Evolutionary conservation across 30 jellyfish, hydroid and myxozoan species (phyloP).

Genomic region (Chrysaora quinquecirrha): DNA sequence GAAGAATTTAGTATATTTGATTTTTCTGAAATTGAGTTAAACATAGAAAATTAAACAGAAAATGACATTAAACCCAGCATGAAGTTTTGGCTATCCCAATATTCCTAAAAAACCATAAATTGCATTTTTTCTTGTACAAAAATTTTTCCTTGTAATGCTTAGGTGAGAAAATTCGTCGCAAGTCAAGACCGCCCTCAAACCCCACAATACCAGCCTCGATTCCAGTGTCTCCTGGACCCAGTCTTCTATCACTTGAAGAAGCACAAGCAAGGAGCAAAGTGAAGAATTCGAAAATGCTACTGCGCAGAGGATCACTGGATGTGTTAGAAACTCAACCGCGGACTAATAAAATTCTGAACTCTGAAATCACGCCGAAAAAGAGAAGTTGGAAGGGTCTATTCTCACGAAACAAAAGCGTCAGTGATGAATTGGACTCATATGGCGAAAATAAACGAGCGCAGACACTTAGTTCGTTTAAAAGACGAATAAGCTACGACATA

Average conservation of each 20-base stretch:
- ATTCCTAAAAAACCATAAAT: too few relatives aligned
- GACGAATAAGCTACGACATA: conserved; percentile 54
- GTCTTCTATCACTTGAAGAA: conserved; percentile 91
- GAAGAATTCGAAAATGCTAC: conserved; percentile 36
- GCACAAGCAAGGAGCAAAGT: conserved; percentile 90
- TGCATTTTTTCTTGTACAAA: conserved; percentile 4
- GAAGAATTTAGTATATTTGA: too few relatives aligned
- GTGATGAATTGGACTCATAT: conserved; percentile 49
- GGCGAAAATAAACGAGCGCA: conserved; percentile 45
- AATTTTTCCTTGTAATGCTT: too few relatives aligned
- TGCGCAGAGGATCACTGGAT: conserved; percentile 76
- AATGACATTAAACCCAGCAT: too few relatives aligned
- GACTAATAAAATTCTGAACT: conserved; percentile 16
- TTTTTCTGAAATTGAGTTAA: too few relatives aligned
- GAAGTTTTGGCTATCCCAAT: too few relatives aligned
- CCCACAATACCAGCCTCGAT: conserved; percentile 86
- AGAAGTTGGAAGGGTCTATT: conserved; percentile 89
- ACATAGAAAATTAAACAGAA: too few relatives aligned
- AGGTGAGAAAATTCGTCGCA: conserved; percentile 74
- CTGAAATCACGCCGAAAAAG: conserved; percentile 70
- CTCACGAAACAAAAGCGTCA: conserved; percentile 66
- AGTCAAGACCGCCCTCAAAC: conserved; percentile 71
- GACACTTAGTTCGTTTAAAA: conserved; percentile 43
- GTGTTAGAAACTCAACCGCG: conserved; percentile 23
- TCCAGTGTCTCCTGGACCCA: conserved; percentile 94